phyloP scores from a whole-genome alignment of 2,797 vertebrate species.

The Myoxocephalus aenaeus region DNA sequence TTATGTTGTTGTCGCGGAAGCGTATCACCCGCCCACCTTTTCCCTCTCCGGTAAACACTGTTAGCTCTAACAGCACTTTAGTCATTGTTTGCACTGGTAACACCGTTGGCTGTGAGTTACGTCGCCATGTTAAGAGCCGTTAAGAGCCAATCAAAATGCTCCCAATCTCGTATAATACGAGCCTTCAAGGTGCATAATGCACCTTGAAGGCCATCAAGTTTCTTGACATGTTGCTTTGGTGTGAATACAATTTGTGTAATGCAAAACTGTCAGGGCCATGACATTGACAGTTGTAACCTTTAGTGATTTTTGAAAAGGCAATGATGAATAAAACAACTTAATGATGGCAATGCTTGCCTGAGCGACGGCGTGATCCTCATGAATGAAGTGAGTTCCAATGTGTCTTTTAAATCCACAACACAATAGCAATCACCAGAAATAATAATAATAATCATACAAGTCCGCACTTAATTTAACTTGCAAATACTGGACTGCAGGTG shows the following conservation, averaged over 20 bases:
- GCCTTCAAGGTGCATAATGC: too few species aligned
- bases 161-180: neutral
- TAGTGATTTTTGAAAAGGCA: neutral
- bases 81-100: neutral
- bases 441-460: neutral
- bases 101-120: neutral
- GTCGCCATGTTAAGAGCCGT: neutral
- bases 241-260: neutral
- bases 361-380: neutral
- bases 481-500: too few species aligned
- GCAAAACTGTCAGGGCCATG: neutral
- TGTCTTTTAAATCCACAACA: slow-evolving; percentile 21
- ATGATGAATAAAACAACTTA: neutral
- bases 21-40: neutral
- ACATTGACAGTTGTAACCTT: neutral
- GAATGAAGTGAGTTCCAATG: too few species aligned
- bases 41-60: neutral
- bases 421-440: neutral
- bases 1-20: too few species aligned
- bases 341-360: neutral
- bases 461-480: neutral
- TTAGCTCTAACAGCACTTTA: neutral
- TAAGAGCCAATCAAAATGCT: neutral
- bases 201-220: neutral
- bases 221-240: neutral